Percentiles rank a stretch among this genome's conserved stretches.
Evolutionary conservation across 2,888 invertebrate species (phyloP).

Genomic region (Neoascia interrupta): DNA sequence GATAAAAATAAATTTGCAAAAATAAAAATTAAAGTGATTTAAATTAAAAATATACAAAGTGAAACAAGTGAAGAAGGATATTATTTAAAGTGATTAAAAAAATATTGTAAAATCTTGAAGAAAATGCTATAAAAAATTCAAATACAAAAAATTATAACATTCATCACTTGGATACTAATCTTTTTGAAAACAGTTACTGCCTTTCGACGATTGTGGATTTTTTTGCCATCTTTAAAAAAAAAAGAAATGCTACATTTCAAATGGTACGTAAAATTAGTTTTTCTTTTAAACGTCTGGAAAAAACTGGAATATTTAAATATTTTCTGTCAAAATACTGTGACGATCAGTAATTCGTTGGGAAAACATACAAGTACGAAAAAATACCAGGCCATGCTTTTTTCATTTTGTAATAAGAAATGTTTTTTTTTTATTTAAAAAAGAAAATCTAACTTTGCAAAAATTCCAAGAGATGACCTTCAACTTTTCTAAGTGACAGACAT

Average conservation of each 20-base stretch:
- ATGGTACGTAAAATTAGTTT: slow-evolving; percentile 37
- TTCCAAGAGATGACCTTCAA: too few relatives aligned
- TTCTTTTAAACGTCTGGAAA: too few relatives aligned
- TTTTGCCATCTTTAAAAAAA: slow-evolving; percentile 17
- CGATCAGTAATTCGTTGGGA: too few relatives aligned
- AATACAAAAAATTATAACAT: slow-evolving; percentile 16
- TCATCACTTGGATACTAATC: slow-evolving; percentile 43
- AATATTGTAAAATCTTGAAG: slow-evolving; percentile 16
- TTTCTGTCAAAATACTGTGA: background rate
- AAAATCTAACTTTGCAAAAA: too few relatives aligned
- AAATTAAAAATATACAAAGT: slow-evolving; percentile 18
- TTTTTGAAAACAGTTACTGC: slow-evolving; percentile 32
- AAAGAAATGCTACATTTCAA: background rate
- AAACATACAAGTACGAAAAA: too few relatives aligned
- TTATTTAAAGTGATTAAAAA: slow-evolving; percentile 29
- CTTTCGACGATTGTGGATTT: slow-evolving; percentile 47
- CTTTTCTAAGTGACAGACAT: too few relatives aligned
- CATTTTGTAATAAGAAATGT: too few relatives aligned
- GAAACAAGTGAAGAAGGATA: slow-evolving; percentile 32
- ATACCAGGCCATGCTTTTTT: too few relatives aligned
- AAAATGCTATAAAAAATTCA: slow-evolving; percentile 24
- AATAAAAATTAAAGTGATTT: background rate
- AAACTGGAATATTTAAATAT: too few relatives aligned
- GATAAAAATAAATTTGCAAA: slow-evolving; percentile 27
- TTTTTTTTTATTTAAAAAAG: too few relatives aligned